A percentile compares a stretch with the other conserved stretches of the same genome.
phyloP scores from a whole-genome alignment of 1,140 invertebrate species.

The Chironomus tepperi region DNA sequence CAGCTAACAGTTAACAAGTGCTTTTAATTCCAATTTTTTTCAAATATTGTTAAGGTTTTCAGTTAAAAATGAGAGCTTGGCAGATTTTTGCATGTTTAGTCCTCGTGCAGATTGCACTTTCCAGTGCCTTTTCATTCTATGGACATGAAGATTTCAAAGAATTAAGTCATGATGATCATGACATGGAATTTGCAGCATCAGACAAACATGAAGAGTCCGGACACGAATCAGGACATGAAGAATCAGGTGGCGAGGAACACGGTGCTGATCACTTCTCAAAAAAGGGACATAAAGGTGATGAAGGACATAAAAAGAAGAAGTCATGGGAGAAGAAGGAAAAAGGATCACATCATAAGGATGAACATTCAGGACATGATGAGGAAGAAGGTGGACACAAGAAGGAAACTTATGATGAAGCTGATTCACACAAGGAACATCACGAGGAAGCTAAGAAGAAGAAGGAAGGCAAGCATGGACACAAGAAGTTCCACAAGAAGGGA shows the following conservation, averaged over 20 bases:
- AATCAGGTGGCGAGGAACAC: conserved; percentile 41
- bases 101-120: not conserved
- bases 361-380: conserved; percentile 48
- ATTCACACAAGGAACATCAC: conserved; percentile 51
- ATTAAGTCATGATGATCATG: not conserved
- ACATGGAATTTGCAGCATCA: not conserved
- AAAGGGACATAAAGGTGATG: conserved; percentile 47
- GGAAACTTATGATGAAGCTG: conserved; percentile 49
- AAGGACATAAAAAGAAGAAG: conserved; percentile 48
- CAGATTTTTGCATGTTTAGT: not conserved
- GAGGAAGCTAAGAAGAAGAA: conserved; percentile 52
- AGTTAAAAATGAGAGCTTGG: not conserved
- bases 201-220: not conserved
- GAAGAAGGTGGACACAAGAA: conserved; percentile 54
- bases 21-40: not conserved
- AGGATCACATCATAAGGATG: conserved; percentile 54
- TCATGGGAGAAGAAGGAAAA: conserved; percentile 47
- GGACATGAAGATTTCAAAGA: not conserved
- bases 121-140: conserved; percentile 3
- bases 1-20: not conserved
- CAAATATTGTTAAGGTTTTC: not conserved
- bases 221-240: conserved; percentile 28
- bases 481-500: conserved; percentile 58
- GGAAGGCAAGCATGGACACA: conserved; percentile 57
- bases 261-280: conserved; percentile 43